Base-by-base conservation (phyloP, 2,797 vertebrate genomes). In the Galago senegalensis region DNA sequence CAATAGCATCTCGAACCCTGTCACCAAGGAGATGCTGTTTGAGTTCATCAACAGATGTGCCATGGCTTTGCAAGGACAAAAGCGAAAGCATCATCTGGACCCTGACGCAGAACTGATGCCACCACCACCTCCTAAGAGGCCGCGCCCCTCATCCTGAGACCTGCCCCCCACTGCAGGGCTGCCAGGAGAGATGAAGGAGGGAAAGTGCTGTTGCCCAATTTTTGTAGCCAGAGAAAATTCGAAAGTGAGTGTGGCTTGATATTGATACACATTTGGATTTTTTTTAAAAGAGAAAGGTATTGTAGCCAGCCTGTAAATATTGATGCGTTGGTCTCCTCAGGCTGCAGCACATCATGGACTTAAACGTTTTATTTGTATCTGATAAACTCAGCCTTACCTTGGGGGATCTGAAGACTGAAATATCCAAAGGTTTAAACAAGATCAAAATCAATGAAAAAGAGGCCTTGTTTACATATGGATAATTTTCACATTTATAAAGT, bases 1-100 rank as follows among this genome's bases (percentile, higher is more conserved):
- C 97, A 99, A 99, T 98, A 99, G 99, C 98, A 99, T 99, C 98
- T 98, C 99, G 97, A 99, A 99, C 96, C 99, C 99, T 0, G 99
- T 99, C 98, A 99, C 99, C 0, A 99, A 99, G 99, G 99, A 99
- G 97, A 99, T 99, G 97, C 99, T 99, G 56, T 99, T 99, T 94
- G 99, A 99, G 98, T 99, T 99, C 95, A 99, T 99, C 96, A 99
- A 99, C 98, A 99, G 99, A 97, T 99, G 99, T 91, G 96, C 98
- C 43, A 98, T 98, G 97, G 98, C 98, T 89, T 98, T 98, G 95
- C 99, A 99, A 95, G 98, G 98, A 97, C 99, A 99, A 97, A 98
- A 97, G 0, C 98, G 99, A 88, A 99, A 99, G 96, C 99, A 98
- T 96, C 99, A 99, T 2, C 97, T 99, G 1, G 99, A 99, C 98